Percentiles rank a stretch among this genome's conserved stretches.
Evolutionary conservation across 2,888 invertebrate genomes (phyloP).

Genomic region (Sarcophaga carnaria): DNA sequence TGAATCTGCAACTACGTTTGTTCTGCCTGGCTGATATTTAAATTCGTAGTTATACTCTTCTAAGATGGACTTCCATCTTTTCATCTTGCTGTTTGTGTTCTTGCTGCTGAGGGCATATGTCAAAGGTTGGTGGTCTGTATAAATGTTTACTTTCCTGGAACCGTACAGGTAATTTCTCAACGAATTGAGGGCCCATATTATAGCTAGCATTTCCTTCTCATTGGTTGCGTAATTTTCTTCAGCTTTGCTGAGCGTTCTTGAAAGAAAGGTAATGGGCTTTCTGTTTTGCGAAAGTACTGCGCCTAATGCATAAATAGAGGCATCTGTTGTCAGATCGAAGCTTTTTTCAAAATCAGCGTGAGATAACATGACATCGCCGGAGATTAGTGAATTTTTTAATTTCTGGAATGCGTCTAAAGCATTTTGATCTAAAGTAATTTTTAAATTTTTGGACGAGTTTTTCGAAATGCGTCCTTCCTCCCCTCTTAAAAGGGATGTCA

Average conservation of each 20-base stretch:
- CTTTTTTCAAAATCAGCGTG: conserved; percentile 10
- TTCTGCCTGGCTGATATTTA: background rate
- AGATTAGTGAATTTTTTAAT: conserved; percentile 6
- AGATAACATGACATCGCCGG: background rate
- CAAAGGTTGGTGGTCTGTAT: background rate
- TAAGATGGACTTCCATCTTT: conserved; percentile 1
- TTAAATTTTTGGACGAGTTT: conserved; percentile 5
- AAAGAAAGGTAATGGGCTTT: too few relatives aligned
- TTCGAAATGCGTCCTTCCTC: conserved; percentile 20
- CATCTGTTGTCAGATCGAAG: background rate
- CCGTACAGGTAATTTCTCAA: too few relatives aligned
- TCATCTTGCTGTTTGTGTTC: background rate
- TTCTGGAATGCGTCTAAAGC: conserved; percentile 29
- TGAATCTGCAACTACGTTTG: conserved; percentile 6
- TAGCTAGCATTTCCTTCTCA: too few relatives aligned
- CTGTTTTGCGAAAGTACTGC: too few relatives aligned
- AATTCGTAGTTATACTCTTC: conserved; percentile 7
- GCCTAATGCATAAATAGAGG: background rate
- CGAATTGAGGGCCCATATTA: too few relatives aligned
- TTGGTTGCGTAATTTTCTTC: background rate
- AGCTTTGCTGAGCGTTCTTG: too few relatives aligned
- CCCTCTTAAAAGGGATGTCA: conserved; percentile 1
- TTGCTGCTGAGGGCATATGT: conserved; percentile 8
- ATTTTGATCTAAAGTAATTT: conserved; percentile 28
- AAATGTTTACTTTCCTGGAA: too few relatives aligned